Conservation (phyloP, 2,113 vertebrate species). For the Thomomys bottae region DNA sequence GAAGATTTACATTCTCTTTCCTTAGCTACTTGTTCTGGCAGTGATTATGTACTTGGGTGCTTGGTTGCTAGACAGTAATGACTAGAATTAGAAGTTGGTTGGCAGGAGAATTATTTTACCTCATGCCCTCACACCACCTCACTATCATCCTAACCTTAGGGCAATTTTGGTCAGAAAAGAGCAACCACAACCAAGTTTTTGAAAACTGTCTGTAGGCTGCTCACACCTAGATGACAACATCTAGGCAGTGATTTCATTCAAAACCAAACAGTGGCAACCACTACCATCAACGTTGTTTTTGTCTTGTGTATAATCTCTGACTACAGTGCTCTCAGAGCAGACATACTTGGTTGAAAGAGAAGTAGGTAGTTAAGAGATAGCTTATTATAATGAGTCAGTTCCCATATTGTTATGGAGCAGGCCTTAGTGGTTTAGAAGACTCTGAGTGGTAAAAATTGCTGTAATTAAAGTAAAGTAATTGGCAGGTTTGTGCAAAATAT, state of each 20-base stretch:
- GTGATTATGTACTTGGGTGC: background rate
- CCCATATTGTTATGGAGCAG: conserved; percentile 29
- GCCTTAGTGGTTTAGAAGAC: conserved; percentile 44
- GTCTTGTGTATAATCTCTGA: background rate
- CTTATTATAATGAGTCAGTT: conserved; percentile 55
- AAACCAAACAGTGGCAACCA: background rate
- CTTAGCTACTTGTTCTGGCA: background rate
- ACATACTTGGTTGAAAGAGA: conserved; percentile 2
- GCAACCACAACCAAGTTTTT: background rate
- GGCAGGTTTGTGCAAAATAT: conserved; percentile 62
- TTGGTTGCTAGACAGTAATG: background rate
- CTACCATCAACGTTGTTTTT: background rate
- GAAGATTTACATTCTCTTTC: background rate
- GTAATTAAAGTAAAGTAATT: conserved; percentile 76
- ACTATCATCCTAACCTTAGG: background rate
- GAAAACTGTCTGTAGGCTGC: background rate
- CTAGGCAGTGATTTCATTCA: background rate
- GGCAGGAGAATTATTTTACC: conserved; percentile 47
- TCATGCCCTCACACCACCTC: background rate
- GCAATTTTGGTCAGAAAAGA: background rate
- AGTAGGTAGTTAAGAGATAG: conserved; percentile 38
- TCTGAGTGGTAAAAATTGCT: conserved; percentile 40
- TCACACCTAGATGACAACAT: background rate
- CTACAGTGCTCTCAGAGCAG: background rate
- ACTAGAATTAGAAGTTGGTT: conserved; percentile 23